Evolutionary conservation across 2,113 vertebrate species (phyloP).

Genomic region (Albula glossodonta): DNA sequence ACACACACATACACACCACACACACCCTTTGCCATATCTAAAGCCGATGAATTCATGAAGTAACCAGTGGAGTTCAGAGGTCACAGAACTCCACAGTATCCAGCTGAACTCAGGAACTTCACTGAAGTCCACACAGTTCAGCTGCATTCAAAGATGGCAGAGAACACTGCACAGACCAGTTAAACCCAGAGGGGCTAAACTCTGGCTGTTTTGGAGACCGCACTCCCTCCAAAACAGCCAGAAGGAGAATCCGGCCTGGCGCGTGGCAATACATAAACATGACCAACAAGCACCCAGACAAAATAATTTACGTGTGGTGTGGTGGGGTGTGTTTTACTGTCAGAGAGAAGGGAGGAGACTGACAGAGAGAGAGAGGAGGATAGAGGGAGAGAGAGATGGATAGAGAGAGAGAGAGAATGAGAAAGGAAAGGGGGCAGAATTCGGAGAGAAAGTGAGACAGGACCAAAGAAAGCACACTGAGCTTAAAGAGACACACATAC

Average conservation of each 20-base stretch:
- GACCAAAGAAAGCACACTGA: neutral
- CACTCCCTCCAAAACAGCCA: neutral
- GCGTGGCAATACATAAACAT: neutral
- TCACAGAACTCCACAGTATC: too few relatives aligned
- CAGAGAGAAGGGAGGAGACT: too few relatives aligned
- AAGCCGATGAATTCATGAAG: too few relatives aligned
- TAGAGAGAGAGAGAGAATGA: neutral
- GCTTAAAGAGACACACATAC: neutral
- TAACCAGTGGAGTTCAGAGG: too few relatives aligned
- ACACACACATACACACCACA: neutral
- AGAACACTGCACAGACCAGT: too few relatives aligned
- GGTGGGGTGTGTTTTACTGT: too few relatives aligned
- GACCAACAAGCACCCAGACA: slow-evolving; percentile 7
- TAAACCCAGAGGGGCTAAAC: too few relatives aligned
- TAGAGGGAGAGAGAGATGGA: neutral
- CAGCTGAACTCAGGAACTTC: too few relatives aligned
- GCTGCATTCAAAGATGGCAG: too few relatives aligned
- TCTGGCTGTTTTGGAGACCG: neutral
- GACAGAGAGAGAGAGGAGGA: too few relatives aligned
- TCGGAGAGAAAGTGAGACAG: neutral
- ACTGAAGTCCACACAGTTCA: too few relatives aligned
- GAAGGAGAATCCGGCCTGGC: neutral
- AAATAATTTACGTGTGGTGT: neutral
- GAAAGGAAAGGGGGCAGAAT: neutral
- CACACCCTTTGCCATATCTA: too few relatives aligned